Evolutionary conservation across 1,140 invertebrate species (phyloP), one percentile per base, ranked within the genome.

Genomic region (Vanessa tameamea): DNA sequence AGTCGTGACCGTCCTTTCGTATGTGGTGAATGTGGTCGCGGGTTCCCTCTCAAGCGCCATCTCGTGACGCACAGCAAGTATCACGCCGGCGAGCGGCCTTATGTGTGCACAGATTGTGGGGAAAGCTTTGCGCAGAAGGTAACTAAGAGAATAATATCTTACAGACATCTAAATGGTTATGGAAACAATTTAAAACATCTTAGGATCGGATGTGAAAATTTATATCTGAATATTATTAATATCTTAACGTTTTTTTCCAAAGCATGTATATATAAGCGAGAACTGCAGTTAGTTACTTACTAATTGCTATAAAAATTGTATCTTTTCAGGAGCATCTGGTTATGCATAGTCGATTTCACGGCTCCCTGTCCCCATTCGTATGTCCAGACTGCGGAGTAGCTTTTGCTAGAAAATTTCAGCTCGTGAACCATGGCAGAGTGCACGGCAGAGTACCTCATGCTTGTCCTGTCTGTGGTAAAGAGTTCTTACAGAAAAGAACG

Each of bases 71-170:
- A 97, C 90, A 95, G 95, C 89, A 97, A 97, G 92, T 97, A 96
- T 86, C 97, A 98, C 92, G 97, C 96, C 66, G 97, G 97, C 15
- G 96, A 97, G 85, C 93, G 97, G 76, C 97, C 97, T 7, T 98
- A 95, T 88, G 96, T 97, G 50, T 98, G 97, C 89, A 95, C 95
- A 80, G 95, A 97, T 74, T 98, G 97, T 89, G 97, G 96, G 16
- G 97, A 98, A 87, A 97, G 96, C 53, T 98, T 98, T 89, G 96
- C 96, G 7, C 96, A 96, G 82, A 96, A 97, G 90, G 96, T 92
- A 65, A 23, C 0, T 9, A 20, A 23, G 20, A 47, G 37, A 43
- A 43, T 43, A 43, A 43, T 5, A 43, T 43, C 37, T 43, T 43
- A 43, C 6, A 8, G 9, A 43, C 37, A 43, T 9, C 37, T 43